Evolutionary conservation across 2,888 invertebrate species (phyloP).

Genomic region (Dione juno): DNA sequence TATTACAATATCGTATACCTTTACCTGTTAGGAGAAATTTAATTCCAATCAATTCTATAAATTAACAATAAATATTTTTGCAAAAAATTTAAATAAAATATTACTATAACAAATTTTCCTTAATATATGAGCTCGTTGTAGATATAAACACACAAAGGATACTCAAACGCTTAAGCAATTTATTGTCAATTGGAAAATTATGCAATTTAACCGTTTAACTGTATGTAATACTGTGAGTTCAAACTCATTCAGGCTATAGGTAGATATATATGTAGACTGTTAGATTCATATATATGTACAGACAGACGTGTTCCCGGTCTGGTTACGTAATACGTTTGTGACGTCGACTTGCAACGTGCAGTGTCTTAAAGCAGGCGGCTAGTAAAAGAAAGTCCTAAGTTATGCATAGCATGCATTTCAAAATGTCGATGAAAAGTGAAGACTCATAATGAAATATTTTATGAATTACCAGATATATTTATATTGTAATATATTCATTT

Average conservation of each 20-base stretch:
- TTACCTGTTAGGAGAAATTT: not conserved
- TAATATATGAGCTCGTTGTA: not conserved
- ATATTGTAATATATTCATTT: no score
- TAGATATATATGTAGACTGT: not conserved
- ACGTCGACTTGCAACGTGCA: not conserved
- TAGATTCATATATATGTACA: no score
- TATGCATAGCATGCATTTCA: no score
- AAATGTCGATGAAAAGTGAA: no score
- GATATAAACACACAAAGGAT: not conserved
- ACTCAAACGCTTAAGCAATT: not conserved
- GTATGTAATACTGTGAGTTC: not conserved
- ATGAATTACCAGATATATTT: no score
- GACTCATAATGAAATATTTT: no score
- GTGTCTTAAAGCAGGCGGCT: no score
- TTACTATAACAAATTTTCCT: not conserved
- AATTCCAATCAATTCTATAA: not conserved
- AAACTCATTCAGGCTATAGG: not conserved
- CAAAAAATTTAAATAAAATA: not conserved
- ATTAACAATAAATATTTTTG: not conserved
- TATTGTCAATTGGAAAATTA: constrained; percentile 18
- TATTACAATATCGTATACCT: no score
- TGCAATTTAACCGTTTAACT: not conserved
- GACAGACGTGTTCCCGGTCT: not conserved
- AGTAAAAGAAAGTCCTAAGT: no score
- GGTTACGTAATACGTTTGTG: not conserved